Evolutionary conservation across 2,797 vertebrate species (phyloP), one percentile per base, ranked within the genome.

Genomic region (Ctenopoma kingsleyae): DNA sequence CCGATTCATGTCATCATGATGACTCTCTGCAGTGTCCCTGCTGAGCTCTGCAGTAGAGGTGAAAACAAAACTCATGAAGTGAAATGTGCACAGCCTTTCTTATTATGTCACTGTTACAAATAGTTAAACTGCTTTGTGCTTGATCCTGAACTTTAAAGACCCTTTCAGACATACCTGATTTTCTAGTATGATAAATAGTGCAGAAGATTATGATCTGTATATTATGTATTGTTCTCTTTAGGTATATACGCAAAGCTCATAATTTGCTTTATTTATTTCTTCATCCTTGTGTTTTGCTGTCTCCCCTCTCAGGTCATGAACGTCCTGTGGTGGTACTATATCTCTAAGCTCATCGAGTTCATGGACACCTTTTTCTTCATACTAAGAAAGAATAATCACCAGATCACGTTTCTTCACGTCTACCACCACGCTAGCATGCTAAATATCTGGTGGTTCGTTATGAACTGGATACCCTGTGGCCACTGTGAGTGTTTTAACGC

Each of bases 291-390:
- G 16, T 46, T 55, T 73, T 56, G 36, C 22, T 55, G 27, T 44
- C 0, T 41, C 27, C 19, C 38, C 50, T 43, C 49, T 53, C 87
- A 99, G 98, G 92, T 99, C 74, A 94, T 97, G 64, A 92, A 88
- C 1, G 96, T 96, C 56, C 95, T 99, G 44, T 99, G 98, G 98
- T 99, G 98, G 98, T 99, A 99, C 88, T 99, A 99, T 90, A 98
- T 99, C 92, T 99, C 98, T 86, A 99, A 99, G 86, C 90, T 99
- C 80, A 96, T 99, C 4, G 98, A 99, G 82, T 98, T 99, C 86
- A 99, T 98, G 96, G 98, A 99, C 90, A 99, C 98, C 16, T 95
- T 99, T 84, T 99, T 99, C 92, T 99, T 99, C 91, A 96, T 99
- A 83, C 91, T 99, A 73, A 94, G 97, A 35, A 99, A 99, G 90